Conservation (phyloP, 1,140 invertebrate species). For the Drosophila sp. region DNA sequence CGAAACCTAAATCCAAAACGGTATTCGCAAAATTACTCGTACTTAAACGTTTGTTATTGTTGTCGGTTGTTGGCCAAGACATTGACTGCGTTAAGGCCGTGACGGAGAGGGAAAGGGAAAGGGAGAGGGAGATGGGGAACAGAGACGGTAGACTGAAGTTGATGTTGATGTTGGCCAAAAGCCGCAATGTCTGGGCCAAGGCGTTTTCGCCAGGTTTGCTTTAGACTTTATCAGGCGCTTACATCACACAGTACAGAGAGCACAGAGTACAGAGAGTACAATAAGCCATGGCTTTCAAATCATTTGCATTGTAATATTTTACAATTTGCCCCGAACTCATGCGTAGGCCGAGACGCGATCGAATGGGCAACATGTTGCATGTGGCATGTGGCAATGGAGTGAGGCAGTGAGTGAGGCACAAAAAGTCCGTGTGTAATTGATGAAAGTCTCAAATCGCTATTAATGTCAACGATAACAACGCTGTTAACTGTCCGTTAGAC, state of each 20-base stretch:
- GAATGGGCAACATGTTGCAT: slow-evolving; percentile 39
- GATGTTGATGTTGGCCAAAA: slow-evolving; percentile 8
- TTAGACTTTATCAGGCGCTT: slow-evolving; percentile 68
- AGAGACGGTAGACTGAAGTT: neutral
- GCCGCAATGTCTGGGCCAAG: slow-evolving; percentile 42
- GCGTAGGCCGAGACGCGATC: slow-evolving; percentile 62
- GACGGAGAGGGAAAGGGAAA: neutral
- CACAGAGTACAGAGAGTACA: slow-evolving; percentile 37
- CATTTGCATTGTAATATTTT: slow-evolving; percentile 82
- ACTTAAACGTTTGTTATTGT: slow-evolving; percentile 51
- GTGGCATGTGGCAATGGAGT: too few species aligned
- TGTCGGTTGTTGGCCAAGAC: slow-evolving; percentile 56
- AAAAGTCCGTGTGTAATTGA: slow-evolving; percentile 73
- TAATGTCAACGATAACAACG: slow-evolving; percentile 81
- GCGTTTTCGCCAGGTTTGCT: slow-evolving; percentile 53
- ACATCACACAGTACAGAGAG: slow-evolving; percentile 56
- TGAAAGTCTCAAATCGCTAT: slow-evolving; percentile 80
- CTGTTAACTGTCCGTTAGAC: slow-evolving; percentile 31
- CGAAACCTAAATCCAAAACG: slow-evolving; percentile 58
- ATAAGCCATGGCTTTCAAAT: slow-evolving; percentile 69
- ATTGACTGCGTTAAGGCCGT: slow-evolving; percentile 66
- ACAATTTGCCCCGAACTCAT: slow-evolving; percentile 63
- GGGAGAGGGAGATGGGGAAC: too few species aligned
- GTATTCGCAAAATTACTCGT: slow-evolving; percentile 76
- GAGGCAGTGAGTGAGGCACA: slow-evolving; percentile 38